These are phyloP conservation scores for Amphipoea oculea DNA, from an alignment of 2,888 invertebrate genomes.

Conservation along the genomic window DNA sequence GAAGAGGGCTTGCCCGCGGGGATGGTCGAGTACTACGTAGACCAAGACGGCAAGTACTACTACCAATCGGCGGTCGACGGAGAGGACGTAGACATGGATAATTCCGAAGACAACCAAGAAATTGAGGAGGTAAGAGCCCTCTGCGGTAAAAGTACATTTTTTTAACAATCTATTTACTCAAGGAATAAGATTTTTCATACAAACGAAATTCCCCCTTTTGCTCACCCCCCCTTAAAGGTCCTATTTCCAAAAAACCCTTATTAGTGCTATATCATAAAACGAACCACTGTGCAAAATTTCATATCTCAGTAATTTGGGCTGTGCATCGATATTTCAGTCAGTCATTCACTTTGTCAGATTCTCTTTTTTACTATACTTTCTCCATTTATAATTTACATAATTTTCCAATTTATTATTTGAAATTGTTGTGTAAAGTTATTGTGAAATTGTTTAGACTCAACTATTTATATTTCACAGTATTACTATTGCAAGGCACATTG, in stretches of 20 bases:
- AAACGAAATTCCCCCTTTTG: background rate
- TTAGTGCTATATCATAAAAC: background rate
- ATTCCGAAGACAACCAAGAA: conserved; percentile 72
- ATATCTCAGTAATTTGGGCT: background rate
- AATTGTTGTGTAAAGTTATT: too few relatives aligned
- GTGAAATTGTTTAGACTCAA: background rate
- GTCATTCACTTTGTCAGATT: background rate
- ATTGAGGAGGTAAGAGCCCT: conserved; percentile 79
- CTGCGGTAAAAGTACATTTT: background rate
- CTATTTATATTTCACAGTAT: background rate
- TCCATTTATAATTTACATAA: background rate
- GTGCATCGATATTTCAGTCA: background rate
- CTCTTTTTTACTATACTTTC: background rate
- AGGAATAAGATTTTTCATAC: background rate
- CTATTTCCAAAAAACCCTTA: background rate
- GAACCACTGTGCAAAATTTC: background rate
- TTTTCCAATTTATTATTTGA: background rate
- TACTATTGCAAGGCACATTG: background rate
- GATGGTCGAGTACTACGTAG: conserved; percentile 94
- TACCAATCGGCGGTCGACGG: conserved; percentile 93
- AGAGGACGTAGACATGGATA: conserved; percentile 91
- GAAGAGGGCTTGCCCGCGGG: conserved; percentile 73
- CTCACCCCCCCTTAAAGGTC: background rate
- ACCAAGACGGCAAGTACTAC: conserved; percentile 95
- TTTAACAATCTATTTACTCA: background rate